Conservation (phyloP, 2,797 vertebrate genomes). For the Meriones psammophilus region DNA sequence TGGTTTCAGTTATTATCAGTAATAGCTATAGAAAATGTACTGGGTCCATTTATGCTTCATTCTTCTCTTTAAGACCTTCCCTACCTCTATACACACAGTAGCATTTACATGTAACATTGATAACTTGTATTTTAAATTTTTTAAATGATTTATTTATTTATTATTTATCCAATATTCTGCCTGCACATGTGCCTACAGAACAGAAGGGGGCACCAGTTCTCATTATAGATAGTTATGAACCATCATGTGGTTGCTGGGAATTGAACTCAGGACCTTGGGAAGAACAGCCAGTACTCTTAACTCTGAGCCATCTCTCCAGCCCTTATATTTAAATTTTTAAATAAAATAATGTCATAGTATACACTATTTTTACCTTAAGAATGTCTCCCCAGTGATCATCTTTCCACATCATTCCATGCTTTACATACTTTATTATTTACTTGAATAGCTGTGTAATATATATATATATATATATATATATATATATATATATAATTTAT, state of each 20-base stretch:
- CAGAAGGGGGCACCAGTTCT: too few species aligned
- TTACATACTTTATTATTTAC: slow-evolving; percentile 47
- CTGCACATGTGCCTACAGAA: too few species aligned
- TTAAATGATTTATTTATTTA: not conserved
- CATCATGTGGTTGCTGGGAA: too few species aligned
- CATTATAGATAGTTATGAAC: too few species aligned
- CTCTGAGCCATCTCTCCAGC: too few species aligned
- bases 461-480: not conserved
- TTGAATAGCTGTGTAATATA: slow-evolving; percentile 45
- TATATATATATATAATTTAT: not conserved
- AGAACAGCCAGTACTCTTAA: too few species aligned
- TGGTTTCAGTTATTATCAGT: slow-evolving; percentile 4
- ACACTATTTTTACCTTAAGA: not conserved
- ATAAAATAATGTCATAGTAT: slow-evolving; percentile 16
- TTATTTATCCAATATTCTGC: too few species aligned
- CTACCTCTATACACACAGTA: not conserved
- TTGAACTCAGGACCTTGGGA: too few species aligned
- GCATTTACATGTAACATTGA: not conserved
- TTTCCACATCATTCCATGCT: slow-evolving; percentile 18
- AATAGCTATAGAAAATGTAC: not conserved
- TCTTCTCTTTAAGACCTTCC: slow-evolving; percentile 40
- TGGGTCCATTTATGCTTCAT: not conserved
- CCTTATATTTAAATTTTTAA: slow-evolving; percentile 10
- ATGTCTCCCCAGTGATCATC: slow-evolving; percentile 11
- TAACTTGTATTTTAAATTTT: slow-evolving; percentile 27